Evolutionary conservation across 2,888 invertebrate species (phyloP), one percentile per base, ranked within the genome.

Genomic region (Aphidius colemani): DNA sequence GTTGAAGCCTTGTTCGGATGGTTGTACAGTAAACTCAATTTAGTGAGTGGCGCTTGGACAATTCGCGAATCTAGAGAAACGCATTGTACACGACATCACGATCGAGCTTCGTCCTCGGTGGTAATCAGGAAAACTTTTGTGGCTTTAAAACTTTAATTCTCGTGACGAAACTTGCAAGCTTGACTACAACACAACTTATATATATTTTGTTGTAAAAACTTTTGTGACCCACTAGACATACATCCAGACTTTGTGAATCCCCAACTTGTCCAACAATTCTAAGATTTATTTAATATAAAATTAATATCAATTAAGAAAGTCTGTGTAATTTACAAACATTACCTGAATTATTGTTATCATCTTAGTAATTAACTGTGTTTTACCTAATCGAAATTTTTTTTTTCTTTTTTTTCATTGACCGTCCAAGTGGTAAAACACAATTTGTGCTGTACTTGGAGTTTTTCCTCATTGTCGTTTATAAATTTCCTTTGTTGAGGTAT

Each of bases 91-190:
- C 68, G 67, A 63, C 66, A 73, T 76, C 77, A 73, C 75, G 75
- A 75, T 73, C 70, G 67, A 67, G 69, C 69, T 30, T 30, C 30
- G 30, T 30, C 5, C 30, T 30, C 5, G 30, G 30, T 30, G 5
- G 75, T 78, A 79, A 78, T 79, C 79, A 79, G 74, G 72, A 70
- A 70, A 77, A 79, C 73, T 77, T 78, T 66, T 66, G 71, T 74
- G 72, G 74, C 73, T 75, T 74, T 72, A 70, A 74, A 79, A 79
- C 72, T 79, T 79, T 74, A 78, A 79, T 77, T 76, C 74, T 71
- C 70, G 51, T 61, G 55, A 64, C 61, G 56, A 45, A 61, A 61
- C 56, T 64, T 61, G 56, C 46, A 44, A 44, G 18, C n/a, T 60
- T 39, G n/a, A 55, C 55, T 60, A 45, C 50, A 18, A 44, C 55